A percentile compares a stretch with the other conserved stretches of the same genome.
Conservation (phyloP, 1,140 invertebrate genomes). For the Parasteatoda tepidariorum region DNA sequence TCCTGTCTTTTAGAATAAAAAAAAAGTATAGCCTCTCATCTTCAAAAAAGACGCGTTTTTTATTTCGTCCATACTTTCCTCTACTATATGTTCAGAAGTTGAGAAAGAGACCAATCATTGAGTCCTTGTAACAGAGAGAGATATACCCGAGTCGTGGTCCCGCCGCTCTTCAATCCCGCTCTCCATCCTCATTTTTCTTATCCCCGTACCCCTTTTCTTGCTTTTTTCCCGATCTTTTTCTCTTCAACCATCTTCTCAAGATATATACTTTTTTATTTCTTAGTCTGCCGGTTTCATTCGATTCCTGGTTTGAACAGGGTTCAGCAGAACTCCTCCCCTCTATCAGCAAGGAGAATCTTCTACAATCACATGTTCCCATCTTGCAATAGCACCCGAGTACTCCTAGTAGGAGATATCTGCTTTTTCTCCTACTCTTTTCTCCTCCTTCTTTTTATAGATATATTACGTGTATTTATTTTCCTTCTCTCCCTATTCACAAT, state of each 20-base stretch:
- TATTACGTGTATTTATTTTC: constrained; percentile 43
- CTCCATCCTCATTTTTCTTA: constrained; percentile 50
- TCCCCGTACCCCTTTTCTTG: constrained; percentile 2
- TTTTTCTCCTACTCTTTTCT: background rate
- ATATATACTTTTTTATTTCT: constrained; percentile 1
- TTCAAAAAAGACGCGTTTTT: constrained; percentile 8
- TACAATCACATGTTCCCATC: constrained; percentile 51
- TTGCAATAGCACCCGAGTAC: constrained; percentile 1
- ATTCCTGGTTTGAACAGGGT: constrained; percentile 43
- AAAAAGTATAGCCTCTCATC: constrained; percentile 53
- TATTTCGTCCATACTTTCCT: background rate
- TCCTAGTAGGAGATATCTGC: background rate
- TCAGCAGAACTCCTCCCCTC: background rate
- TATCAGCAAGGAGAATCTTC: constrained; percentile 34
- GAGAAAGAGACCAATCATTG: constrained; percentile 52
- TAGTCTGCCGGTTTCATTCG: background rate
- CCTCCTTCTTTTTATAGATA: background rate
- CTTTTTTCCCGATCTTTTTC: constrained; percentile 22
- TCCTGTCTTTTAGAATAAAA: background rate
- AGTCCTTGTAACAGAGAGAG: constrained; percentile 40
- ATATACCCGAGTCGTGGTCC: constrained; percentile 19
- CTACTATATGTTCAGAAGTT: background rate
- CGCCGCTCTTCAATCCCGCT: constrained; percentile 14
- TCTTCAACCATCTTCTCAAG: background rate
- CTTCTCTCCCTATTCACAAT: background rate